Percentiles rank a stretch among this genome's conserved stretches.
These are phyloP conservation scores for Nipponacmea schrenckii DNA, from an alignment of 2,888 invertebrate species.

Conservation along the genomic window DNA sequence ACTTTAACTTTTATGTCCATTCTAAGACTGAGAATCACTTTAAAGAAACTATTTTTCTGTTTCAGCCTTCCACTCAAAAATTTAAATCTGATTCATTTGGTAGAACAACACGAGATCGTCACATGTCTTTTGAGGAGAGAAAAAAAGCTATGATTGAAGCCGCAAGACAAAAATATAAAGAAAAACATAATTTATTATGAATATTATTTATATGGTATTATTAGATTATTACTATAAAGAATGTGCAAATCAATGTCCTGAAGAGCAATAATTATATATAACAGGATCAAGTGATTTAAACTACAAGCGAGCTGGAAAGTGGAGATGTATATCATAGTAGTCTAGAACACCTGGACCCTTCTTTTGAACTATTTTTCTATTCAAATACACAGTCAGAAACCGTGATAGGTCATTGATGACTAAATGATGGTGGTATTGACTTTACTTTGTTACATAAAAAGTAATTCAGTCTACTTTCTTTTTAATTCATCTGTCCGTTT, in stretches of 20 bases:
- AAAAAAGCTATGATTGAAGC: constrained; percentile 82
- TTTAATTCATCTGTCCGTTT: too few relatives aligned
- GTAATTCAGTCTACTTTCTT: too few relatives aligned
- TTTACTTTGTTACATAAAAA: too few relatives aligned
- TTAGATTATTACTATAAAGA: not conserved
- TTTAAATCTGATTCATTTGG: constrained; percentile 68
- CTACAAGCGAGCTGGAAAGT: too few relatives aligned
- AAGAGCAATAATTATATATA: not conserved
- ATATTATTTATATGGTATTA: not conserved
- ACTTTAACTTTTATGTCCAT: not conserved
- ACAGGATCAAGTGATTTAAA: not conserved
- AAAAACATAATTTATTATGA: constrained; percentile 73
- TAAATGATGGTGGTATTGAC: too few relatives aligned
- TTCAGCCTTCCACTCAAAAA: constrained; percentile 43
- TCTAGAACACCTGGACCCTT: too few relatives aligned
- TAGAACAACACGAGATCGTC: constrained; percentile 72
- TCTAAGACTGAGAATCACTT: not conserved
- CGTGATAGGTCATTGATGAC: too few relatives aligned
- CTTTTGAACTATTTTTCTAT: too few relatives aligned
- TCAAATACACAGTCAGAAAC: too few relatives aligned
- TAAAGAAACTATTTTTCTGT: not conserved
- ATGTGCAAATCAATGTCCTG: not conserved
- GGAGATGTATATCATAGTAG: too few relatives aligned
- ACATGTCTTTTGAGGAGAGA: constrained; percentile 81
- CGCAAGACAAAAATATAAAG: constrained; percentile 81